These are phyloP conservation scores for Empidonax traillii DNA, from an alignment of 2,113 vertebrate species.

Conservation along the genomic window DNA sequence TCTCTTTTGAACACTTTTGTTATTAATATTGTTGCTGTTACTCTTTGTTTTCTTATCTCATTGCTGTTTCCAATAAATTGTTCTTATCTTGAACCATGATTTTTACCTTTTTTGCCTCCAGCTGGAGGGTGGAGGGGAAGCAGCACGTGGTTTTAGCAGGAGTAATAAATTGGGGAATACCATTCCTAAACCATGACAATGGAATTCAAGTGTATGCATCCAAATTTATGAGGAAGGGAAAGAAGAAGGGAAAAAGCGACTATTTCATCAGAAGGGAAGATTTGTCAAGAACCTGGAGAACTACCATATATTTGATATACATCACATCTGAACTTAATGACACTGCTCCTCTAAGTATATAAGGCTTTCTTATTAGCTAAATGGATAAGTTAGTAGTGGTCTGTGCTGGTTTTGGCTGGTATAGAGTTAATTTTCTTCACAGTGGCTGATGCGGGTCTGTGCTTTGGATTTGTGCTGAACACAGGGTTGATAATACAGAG, in stretches of 20 bases:
- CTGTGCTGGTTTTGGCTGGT: background rate
- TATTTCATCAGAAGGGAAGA: background rate
- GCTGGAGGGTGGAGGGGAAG: background rate
- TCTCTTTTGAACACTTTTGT: background rate
- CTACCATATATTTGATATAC: background rate
- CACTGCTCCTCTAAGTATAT: background rate
- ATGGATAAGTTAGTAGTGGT: background rate
- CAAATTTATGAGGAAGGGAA: background rate
- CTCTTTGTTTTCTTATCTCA: background rate
- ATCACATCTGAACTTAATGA: background rate
- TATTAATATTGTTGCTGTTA: background rate
- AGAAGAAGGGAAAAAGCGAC: background rate
- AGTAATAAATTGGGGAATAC: background rate
- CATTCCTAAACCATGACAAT: background rate
- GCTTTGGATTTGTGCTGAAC: background rate
- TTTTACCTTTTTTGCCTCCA: background rate
- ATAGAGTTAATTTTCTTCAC: background rate
- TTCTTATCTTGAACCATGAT: rapidly evolving
- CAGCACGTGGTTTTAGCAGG: background rate
- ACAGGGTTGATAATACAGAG: background rate
- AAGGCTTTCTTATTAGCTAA: background rate
- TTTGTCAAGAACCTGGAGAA: background rate
- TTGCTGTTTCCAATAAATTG: background rate
- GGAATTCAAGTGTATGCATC: background rate
- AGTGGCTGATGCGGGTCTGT: rapidly evolving